Base-by-base conservation (phyloP, 2,113 vertebrate genomes). In the Bos indicus region DNA sequence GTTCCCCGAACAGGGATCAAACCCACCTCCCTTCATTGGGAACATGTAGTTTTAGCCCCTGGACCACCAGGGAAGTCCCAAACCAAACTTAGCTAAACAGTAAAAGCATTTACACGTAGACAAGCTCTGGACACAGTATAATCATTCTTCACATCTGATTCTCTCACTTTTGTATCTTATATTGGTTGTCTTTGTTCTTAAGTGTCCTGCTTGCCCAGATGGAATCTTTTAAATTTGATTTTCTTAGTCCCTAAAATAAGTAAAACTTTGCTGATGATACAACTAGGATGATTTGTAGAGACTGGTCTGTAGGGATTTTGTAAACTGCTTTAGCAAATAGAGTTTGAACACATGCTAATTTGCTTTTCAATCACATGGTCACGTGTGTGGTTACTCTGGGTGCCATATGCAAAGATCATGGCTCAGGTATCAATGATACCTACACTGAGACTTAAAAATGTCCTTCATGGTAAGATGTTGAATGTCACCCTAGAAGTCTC, bases 321-420 rank as follows among this genome's bases (percentile, higher is more conserved):
- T 52, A 5, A 80, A 52, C 25, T 43, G 46, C 9, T 54, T 87
- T 51, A 98, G 93, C 97, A 96, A 88, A 98, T 91, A 2, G 93
- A 96, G 16, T 84, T 94, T 88, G 92, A 97, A 23, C 97, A 96
- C 92, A 97, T n/a, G 21, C 92, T 94, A 86, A 98, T 96, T 90
- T 98, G 97, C 74, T 85, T 97, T 56, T 10, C 51, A 91, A 98
- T 52, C 7, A 97, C 92, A 0, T 33, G 6, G 3, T 84, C 57
- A 26, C 48, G 60, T 0, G 89, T 95, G 51, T 98, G 97, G 48
- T 93, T 0, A 0, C 1, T 23, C 7, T 71, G 33, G 0, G 57
- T 33, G 4, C 36, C 87, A 15, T 62, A 91, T 25, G 97, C 95
- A 43, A 78, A 88, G 0, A 90, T 94, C 92, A 95, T 94, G 64